Evolutionary conservation across 1,140 invertebrate genomes (phyloP).

Genomic region (Apis florea): DNA sequence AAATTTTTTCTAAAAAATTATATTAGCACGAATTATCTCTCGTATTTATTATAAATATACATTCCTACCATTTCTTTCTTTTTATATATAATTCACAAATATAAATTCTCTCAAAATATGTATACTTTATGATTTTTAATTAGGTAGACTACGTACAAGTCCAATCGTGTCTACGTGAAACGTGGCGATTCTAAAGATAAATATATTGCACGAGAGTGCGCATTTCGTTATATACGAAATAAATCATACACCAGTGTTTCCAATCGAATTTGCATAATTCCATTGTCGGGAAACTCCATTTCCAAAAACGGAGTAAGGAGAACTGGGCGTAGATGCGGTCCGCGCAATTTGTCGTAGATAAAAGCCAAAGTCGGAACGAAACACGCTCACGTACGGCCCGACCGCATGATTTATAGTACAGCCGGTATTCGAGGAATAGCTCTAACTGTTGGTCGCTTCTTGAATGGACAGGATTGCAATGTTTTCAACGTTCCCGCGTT

Average conservation of each 20-base stretch:
- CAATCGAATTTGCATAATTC: neutral
- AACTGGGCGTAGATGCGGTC: neutral
- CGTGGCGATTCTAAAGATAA: too few relatives aligned
- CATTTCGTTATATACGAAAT: neutral
- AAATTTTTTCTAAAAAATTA: too few relatives aligned
- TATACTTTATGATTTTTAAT: too few relatives aligned
- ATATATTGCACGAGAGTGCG: too few relatives aligned
- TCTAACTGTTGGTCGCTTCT: neutral
- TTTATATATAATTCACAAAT: too few relatives aligned
- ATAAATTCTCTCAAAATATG: too few relatives aligned
- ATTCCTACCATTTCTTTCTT: too few relatives aligned
- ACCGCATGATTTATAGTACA: constrained; percentile 36
- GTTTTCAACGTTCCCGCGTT: constrained; percentile 1
- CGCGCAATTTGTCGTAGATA: constrained; percentile 26
- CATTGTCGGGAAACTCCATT: too few relatives aligned
- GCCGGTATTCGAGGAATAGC: constrained; percentile 29
- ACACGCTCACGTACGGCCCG: constrained; percentile 26
- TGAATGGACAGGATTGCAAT: constrained; percentile 17
- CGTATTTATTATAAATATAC: too few relatives aligned
- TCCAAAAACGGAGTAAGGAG: neutral
- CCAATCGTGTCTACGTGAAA: too few relatives aligned
- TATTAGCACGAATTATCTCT: too few relatives aligned
- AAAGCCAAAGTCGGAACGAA: constrained; percentile 30
- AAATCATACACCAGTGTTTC: neutral
- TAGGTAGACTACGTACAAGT: too few relatives aligned